Base-by-base conservation (phyloP, 1,140 invertebrate species). In the Sesamia nonagrioides region DNA sequence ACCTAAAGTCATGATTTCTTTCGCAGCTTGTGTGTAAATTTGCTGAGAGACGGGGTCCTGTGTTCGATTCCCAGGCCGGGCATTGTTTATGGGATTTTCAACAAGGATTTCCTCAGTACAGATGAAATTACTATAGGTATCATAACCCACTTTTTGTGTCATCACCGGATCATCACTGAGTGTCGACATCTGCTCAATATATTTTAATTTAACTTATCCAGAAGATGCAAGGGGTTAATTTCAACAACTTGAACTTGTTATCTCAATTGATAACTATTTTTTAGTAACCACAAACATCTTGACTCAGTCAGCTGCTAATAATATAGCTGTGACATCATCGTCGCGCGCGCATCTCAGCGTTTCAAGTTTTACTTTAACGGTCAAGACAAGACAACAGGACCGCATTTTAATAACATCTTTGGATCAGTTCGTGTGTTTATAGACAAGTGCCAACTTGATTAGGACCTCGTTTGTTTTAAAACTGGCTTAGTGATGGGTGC, bases 251-350 rank as follows among this genome's bases (percentile, higher is more conserved):
- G 61, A 82, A 71, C 71, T 78, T 74, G 54, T 79, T 56, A 74
- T 80, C 71, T n/a, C 18, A 61, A 33, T 61, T 78, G 84, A 84
- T 85, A 87, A 83, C 66, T 63, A 45, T 82, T 84, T 82, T 78
- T 84, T 27, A 27, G 1, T 27, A 27, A 77, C 54, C 78, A 58
- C 75, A 83, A 85, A 84, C 81, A 86, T 81, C 77, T 79, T 68
- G 76, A 73, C 82, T 77, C 78, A 76, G 79, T 83, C 77, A 81
- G 71, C 40, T 66, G 77, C 77, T 79, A 84, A 86, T 79, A 84
- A 86, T 87, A 87, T 89, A 86, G 80, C 72, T 78, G 74, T 93
- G 92, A 93, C 92, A 91, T 93, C 91, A 92, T 89, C 80, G 58
- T 50, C 27, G 27, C 13, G 50, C 45, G 15, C 45, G 45, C 33